Evolutionary conservation across 1,140 invertebrate genomes (phyloP), one percentile per base, ranked within the genome.

Genomic region (Cotesia vestalis): DNA sequence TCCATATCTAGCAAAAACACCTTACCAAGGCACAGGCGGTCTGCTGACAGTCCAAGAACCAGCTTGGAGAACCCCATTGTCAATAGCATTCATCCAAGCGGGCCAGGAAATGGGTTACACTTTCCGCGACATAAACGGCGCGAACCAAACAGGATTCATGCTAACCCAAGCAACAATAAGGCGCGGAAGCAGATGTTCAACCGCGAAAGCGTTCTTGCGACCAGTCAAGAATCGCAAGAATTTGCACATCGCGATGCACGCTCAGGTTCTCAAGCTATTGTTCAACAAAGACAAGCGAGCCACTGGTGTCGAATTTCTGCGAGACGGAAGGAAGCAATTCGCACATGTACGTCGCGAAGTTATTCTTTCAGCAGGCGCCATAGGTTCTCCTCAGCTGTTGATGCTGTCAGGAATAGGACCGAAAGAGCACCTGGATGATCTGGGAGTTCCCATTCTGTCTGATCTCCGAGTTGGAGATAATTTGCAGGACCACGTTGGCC

Each of bases 351-450:
- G 91, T 38, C 89, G 91, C 46, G 95, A 96, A 84, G 90, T 96
- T 0, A 90, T 97, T 2, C 83, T 95, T 59, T 94, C 93, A 1
- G 93, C 94, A 0, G 95, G 95, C 0, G 90, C 95, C 0, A 90
- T 96, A 11, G 91, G 92, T 40, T 91, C 92, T 2, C 94, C 95
- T 0, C 94, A 96, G 72, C 76, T 98, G n/a, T 88, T 98, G 12
- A 94, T 97, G 94, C 78, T 97, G 0, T 96, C 94, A 17, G 96
- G 96, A 0, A 90, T 97, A 20, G 96, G 96, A 0, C 95, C 95
- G 0, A 88, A 85, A 0, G 91, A 94, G 57, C 93, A 97, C 77
- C 85, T 98, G 1, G 79, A 90, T 70, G 90, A 93, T 67, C 89
- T 94, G 55, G 91, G 90, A 1, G 95, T 96, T 71, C 92, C 92